A percentile compares a stretch with the other conserved stretches of the same genome.
Conservation (phyloP, 2,888 invertebrate genomes). For the Meghimatium bilineatum region DNA sequence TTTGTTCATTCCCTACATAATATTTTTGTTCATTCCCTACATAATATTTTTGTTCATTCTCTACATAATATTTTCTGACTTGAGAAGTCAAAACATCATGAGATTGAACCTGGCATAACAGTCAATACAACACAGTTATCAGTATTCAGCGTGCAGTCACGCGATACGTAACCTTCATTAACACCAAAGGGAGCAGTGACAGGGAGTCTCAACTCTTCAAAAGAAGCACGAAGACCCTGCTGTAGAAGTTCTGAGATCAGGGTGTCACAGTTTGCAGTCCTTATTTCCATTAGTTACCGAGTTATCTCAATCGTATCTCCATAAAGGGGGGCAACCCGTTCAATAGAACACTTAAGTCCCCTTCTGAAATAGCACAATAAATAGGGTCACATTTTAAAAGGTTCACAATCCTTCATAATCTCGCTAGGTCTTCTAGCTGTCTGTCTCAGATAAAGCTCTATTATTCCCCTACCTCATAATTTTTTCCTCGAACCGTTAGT, state of each 20-base stretch:
- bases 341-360: conserved; percentile 14
- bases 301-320: conserved; percentile 23
- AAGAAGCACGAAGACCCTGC: background rate
- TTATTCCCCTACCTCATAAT: background rate
- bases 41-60: too few species aligned
- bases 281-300: background rate
- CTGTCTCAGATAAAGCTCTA: background rate
- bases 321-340: background rate
- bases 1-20: too few species aligned
- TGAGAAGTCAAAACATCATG: background rate
- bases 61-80: too few species aligned
- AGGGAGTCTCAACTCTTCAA: background rate
- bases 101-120: too few species aligned
- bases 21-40: too few species aligned
- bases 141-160: conserved; percentile 17
- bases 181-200: background rate
- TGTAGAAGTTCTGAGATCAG: background rate
- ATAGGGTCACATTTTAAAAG: background rate
- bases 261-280: background rate
- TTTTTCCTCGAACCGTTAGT: background rate
- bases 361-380: background rate
- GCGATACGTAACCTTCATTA: background rate
- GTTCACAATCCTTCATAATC: conserved; percentile 17
- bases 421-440: background rate
- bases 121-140: background rate